Percentiles rank a stretch among this genome's conserved stretches.
Evolutionary conservation across 1,140 invertebrate genomes (phyloP).

Genomic region (Drosophila funebris): DNA sequence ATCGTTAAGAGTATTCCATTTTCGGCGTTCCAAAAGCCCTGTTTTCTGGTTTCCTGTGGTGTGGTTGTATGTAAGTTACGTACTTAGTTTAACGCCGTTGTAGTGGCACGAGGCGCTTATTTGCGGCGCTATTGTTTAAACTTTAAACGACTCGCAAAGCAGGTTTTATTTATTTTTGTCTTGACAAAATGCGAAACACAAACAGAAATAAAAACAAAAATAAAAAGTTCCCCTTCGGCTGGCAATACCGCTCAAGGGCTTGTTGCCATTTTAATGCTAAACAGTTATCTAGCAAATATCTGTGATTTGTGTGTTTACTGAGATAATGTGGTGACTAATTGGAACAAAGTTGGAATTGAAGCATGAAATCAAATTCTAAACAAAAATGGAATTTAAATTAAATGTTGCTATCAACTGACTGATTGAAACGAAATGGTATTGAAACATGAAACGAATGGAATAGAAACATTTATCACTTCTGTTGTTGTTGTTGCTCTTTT

Average conservation of each 20-base stretch:
- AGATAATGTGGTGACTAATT: conserved; percentile 1
- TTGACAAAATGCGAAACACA: not conserved
- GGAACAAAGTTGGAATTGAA: not conserved
- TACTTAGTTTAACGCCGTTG: not conserved
- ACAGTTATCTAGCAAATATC: conserved; percentile 15
- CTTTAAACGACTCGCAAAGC: conserved; percentile 18
- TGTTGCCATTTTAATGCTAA: conserved; percentile 9
- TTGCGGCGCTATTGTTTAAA: conserved; percentile 26
- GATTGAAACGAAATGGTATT: not conserved
- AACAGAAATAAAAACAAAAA: not conserved
- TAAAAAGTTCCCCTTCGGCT: conserved; percentile 14
- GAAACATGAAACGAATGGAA: not conserved
- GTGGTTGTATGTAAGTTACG: not conserved
- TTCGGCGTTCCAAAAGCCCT: not conserved
- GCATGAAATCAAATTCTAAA: not conserved
- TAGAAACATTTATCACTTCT: too few species aligned
- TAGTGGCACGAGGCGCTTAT: not conserved
- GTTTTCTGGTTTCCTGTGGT: not conserved
- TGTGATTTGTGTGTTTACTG: not conserved
- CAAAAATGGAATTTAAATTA: not conserved
- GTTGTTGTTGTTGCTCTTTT: too few species aligned
- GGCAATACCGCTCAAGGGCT: conserved; percentile 25
- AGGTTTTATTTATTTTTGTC: conserved; percentile 7
- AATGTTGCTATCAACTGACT: not conserved
- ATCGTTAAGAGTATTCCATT: not conserved